These are phyloP conservation scores for Alcedo atthis DNA, from an alignment of 2,797 vertebrate species.

Conservation along the genomic window DNA sequence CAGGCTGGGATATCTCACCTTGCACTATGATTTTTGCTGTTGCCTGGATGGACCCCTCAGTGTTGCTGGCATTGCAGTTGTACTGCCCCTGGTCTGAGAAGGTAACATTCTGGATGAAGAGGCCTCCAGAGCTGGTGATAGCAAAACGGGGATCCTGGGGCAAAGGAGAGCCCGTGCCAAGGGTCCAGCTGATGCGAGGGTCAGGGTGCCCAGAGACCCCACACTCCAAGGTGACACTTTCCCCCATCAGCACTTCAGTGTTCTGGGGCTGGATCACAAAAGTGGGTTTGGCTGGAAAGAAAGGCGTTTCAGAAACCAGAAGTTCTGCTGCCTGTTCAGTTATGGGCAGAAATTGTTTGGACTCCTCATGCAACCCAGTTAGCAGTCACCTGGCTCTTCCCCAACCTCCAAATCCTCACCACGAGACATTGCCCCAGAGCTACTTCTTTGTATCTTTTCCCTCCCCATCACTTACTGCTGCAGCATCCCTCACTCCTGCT, in stretches of 20 bases:
- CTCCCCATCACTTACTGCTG: not conserved
- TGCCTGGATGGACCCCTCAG: slow-evolving; percentile 67
- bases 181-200: slow-evolving; percentile 72
- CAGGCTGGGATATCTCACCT: slow-evolving; percentile 46
- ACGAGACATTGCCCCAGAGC: not conserved
- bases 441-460: not conserved
- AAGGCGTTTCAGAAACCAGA: not conserved
- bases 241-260: slow-evolving; percentile 76
- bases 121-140: slow-evolving; percentile 74
- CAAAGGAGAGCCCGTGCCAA: slow-evolving; percentile 68
- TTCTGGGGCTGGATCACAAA: slow-evolving; percentile 80
- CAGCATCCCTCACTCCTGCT: rapidly evolving
- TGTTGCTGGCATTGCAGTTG: slow-evolving; percentile 76
- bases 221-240: slow-evolving; percentile 78
- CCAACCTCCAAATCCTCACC: not conserved
- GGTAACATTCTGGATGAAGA: slow-evolving; percentile 77
- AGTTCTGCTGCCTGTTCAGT: not conserved
- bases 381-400: not conserved
- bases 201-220: slow-evolving; percentile 75
- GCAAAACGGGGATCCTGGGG: slow-evolving; percentile 60
- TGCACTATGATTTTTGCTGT: slow-evolving; percentile 76
- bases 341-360: not conserved
- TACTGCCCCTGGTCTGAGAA: slow-evolving; percentile 73
- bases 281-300: slow-evolving; percentile 74
- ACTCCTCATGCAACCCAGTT: not conserved